Percentiles rank a stretch among this genome's conserved stretches.
Evolutionary conservation across 2,113 vertebrate species (phyloP).

Genomic region (Prionailurus viverrinus): DNA sequence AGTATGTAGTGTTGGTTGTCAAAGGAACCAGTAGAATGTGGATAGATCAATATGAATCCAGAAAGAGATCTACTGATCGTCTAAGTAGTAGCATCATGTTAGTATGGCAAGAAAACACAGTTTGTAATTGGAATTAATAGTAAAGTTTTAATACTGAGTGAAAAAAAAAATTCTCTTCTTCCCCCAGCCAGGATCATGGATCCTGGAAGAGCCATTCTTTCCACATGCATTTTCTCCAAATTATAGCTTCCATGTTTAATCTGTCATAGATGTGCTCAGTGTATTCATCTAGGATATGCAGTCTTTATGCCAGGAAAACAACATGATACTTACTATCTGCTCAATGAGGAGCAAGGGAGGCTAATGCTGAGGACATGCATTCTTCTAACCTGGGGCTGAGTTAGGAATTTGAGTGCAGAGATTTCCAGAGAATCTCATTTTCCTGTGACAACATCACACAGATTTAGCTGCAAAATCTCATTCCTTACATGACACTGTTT

Average conservation of each 20-base stretch:
- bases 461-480: background rate
- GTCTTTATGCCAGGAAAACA: background rate
- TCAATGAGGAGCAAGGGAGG: background rate
- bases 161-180: background rate
- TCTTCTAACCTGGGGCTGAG: constrained; percentile 3
- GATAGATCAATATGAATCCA: background rate
- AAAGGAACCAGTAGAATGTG: background rate
- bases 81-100: background rate
- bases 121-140: background rate
- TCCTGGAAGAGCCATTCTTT: background rate
- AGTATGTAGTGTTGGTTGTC: background rate
- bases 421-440: constrained; percentile 48
- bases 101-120: background rate
- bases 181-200: background rate
- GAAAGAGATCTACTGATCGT: background rate
- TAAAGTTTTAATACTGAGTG: constrained; percentile 39
- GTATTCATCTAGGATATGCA: background rate
- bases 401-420: background rate
- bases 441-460: background rate
- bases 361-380: background rate
- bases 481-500: background rate
- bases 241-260: background rate
- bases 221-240: constrained; percentile 12
- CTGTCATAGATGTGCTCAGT: background rate
- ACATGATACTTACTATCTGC: background rate